These are phyloP conservation scores for Phymorhynchus buccinoides DNA, from an alignment of 1,140 invertebrate genomes.

Conservation along the genomic window DNA sequence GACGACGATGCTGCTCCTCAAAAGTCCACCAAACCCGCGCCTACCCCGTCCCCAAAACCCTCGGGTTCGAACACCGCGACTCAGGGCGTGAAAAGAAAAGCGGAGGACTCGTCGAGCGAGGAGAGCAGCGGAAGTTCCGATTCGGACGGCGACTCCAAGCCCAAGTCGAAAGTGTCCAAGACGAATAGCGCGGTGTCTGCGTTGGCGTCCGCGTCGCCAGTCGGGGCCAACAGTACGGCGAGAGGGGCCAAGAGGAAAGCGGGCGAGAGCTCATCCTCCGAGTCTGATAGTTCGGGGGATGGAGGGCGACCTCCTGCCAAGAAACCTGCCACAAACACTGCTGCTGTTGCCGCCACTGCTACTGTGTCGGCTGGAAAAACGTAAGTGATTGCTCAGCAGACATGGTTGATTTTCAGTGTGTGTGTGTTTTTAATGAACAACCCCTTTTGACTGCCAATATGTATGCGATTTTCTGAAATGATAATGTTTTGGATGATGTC, in stretches of 20 bases:
- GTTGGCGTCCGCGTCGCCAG: not conserved
- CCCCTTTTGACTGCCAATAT: too few relatives aligned
- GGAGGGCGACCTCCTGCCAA: too few relatives aligned
- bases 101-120: conserved; percentile 10
- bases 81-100: conserved; percentile 17
- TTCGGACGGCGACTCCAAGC: conserved; percentile 40
- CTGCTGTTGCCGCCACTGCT: conserved; percentile 40
- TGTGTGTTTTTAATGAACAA: too few relatives aligned
- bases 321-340: conserved; percentile 32
- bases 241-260: not conserved
- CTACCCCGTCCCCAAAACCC: conserved; percentile 34
- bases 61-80: conserved; percentile 28
- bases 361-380: not conserved
- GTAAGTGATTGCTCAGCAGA: not conserved
- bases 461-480: too few relatives aligned
- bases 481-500: too few relatives aligned
- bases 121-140: conserved; percentile 40
- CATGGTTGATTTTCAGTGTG: too few relatives aligned
- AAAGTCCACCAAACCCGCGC: conserved; percentile 52
- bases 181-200: conserved; percentile 43
- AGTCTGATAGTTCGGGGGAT: conserved; percentile 48
- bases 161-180: conserved; percentile 26
- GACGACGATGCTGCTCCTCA: conserved; percentile 54
- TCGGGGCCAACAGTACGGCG: not conserved
- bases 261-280: conserved; percentile 37